Percentiles rank a stretch among this genome's conserved stretches.
phyloP scores from a whole-genome alignment of 2,888 invertebrate species.

The Thymelicus acteon region DNA sequence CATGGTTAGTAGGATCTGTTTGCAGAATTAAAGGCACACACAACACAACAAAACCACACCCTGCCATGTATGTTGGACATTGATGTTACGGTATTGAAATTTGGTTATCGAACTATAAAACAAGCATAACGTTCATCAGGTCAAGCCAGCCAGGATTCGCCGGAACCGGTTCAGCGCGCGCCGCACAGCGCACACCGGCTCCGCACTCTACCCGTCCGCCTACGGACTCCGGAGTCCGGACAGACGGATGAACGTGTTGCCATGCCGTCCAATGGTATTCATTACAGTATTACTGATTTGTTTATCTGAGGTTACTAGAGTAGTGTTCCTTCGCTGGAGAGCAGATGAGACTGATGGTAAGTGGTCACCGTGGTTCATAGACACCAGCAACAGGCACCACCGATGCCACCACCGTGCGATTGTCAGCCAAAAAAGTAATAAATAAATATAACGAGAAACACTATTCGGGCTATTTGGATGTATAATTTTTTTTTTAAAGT shows the following conservation, averaged over 20 bases:
- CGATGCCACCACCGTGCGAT: too few species aligned
- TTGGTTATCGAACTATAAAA: neutral
- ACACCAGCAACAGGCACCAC: too few species aligned
- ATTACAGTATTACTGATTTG: neutral
- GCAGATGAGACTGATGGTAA: too few species aligned
- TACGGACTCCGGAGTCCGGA: conserved; percentile 42
- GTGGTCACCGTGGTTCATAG: too few species aligned
- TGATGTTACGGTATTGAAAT: neutral
- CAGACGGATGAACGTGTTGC: neutral
- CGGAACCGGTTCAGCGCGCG: conserved; percentile 56
- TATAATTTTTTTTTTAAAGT: too few species aligned
- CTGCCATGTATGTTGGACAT: too few species aligned
- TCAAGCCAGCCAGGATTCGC: conserved; percentile 8
- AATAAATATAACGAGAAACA: too few species aligned
- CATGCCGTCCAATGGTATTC: neutral
- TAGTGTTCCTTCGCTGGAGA: neutral
- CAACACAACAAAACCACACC: too few species aligned
- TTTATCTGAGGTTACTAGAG: neutral
- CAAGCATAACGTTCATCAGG: neutral
- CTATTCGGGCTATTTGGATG: too few species aligned
- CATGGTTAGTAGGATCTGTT: too few species aligned
- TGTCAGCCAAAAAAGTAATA: too few species aligned
- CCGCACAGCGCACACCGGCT: conserved; percentile 43
- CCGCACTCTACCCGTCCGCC: conserved; percentile 47
- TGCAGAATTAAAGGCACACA: too few species aligned